phyloP scores from a whole-genome alignment of 2,797 vertebrate species.

The Helicolenus hilgendorfi region DNA sequence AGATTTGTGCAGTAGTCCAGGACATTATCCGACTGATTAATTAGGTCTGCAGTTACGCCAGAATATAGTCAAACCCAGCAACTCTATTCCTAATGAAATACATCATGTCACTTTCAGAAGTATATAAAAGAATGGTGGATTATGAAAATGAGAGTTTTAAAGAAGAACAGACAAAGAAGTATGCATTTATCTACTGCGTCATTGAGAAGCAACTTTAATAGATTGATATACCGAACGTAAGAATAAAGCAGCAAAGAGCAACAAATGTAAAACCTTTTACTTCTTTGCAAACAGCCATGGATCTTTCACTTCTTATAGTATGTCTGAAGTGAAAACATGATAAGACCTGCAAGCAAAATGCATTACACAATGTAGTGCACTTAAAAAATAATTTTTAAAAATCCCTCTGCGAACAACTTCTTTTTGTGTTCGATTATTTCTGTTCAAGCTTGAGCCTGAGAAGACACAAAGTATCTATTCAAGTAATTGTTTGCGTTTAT shows the following conservation, averaged over 20 bases:
- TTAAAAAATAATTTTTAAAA: background rate
- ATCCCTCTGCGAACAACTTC: background rate
- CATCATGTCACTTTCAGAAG: background rate
- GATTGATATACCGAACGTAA: background rate
- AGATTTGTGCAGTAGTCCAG: background rate
- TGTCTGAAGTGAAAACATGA: background rate
- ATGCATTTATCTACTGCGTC: rapidly evolving
- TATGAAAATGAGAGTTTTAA: background rate
- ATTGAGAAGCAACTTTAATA: background rate
- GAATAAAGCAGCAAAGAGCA: background rate
- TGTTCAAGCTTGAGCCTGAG: background rate
- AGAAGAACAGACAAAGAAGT: background rate
- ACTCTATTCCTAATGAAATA: background rate
- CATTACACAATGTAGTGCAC: background rate
- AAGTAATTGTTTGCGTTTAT: slow-evolving; percentile 11
- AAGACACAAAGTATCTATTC: background rate
- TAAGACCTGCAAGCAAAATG: background rate
- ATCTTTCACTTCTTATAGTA: background rate
- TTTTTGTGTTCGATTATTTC: background rate
- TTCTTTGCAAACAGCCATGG: background rate
- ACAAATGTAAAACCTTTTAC: background rate
- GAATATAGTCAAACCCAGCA: background rate
- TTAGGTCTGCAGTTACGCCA: background rate
- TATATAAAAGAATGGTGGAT: background rate
- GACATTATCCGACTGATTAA: background rate